Base-by-base conservation (phyloP, 1,140 invertebrate genomes). In the Hesperophylax magnus region DNA sequence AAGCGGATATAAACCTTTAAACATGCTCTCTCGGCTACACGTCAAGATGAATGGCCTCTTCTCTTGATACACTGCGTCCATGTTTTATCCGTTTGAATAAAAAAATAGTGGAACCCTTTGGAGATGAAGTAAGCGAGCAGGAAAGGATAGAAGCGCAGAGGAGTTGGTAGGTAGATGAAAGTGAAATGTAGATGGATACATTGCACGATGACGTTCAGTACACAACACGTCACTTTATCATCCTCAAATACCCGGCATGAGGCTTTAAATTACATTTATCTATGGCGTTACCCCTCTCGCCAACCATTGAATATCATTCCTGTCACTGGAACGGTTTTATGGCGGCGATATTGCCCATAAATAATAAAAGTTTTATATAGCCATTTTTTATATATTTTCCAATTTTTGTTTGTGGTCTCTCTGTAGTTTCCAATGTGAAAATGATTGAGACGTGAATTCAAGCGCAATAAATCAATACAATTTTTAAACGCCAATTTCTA, bases 141-240 rank as follows among this genome's bases (percentile, higher is more conserved):
- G 58, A 31, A 72, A 27, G 34, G 31, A 24, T 22, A 9, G 34
- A 3, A 47, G 61, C 22, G 53, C 22, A 17, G 61, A 52, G 54
- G 75, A 54, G 61, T 47, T 47, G 39, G 39, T 47, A 47, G 39
- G 39, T 47, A 47, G 39, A 47, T 47, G 39, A 47, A 47, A 47
- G 31, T 78, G 20, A 54, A 71, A 79, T 79, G 77, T 79, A 80
- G 78, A 82, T 82, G 75, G 65, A 82, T 78, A 67, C 75, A 74
- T 78, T 80, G 81, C 81, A 79, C 47, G 78, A 78, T 74, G 81
- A 82, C 78, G 67, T 74, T 67, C 61, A 31, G 69, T 34, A 60
- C 78, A 61, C 61, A 79, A 60, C 78, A n/a, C 78, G 74, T 75
- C 81, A 82, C 72, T 82, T 82, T 82, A 82, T 82, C 81, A 82